Percentiles rank a stretch among this genome's conserved stretches.
These are phyloP conservation scores for Theretra japonica DNA, from an alignment of 2,888 invertebrate species.

Conservation along the genomic window DNA sequence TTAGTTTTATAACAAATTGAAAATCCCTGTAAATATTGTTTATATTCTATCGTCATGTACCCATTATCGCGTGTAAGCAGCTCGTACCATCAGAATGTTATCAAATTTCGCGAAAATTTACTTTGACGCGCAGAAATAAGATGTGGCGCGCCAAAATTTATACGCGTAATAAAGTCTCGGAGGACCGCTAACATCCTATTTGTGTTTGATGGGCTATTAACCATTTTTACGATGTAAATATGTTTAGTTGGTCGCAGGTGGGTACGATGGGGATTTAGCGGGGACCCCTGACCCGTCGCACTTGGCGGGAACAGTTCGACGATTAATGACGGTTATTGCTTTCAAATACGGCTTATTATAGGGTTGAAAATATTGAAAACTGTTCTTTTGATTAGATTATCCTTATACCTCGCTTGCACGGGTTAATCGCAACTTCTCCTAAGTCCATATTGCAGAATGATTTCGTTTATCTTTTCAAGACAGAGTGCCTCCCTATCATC, in stretches of 20 bases:
- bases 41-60: not conserved
- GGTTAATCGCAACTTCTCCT: too few relatives aligned
- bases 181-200: constrained; percentile 48
- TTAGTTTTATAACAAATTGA: not conserved
- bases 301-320: constrained; percentile 20
- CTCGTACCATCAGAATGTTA: constrained; percentile 24
- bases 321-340: not conserved
- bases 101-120: constrained; percentile 19
- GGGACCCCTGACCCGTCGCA: constrained; percentile 23
- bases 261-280: constrained; percentile 29
- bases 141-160: constrained; percentile 46
- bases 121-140: constrained; percentile 31
- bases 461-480: too few relatives aligned
- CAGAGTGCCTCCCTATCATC: too few relatives aligned
- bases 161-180: constrained; percentile 50
- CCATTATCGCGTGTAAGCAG: not conserved
- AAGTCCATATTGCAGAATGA: too few relatives aligned
- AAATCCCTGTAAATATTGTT: not conserved
- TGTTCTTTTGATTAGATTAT: too few relatives aligned
- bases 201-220: constrained; percentile 52
- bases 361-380: too few relatives aligned
- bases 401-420: too few relatives aligned
- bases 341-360: not conserved
- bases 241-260: constrained; percentile 47
- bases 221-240: constrained; percentile 61